These are phyloP conservation scores for Acromyrmex charruanus DNA, from an alignment of 1,140 invertebrate genomes.

Conservation along the genomic window DNA sequence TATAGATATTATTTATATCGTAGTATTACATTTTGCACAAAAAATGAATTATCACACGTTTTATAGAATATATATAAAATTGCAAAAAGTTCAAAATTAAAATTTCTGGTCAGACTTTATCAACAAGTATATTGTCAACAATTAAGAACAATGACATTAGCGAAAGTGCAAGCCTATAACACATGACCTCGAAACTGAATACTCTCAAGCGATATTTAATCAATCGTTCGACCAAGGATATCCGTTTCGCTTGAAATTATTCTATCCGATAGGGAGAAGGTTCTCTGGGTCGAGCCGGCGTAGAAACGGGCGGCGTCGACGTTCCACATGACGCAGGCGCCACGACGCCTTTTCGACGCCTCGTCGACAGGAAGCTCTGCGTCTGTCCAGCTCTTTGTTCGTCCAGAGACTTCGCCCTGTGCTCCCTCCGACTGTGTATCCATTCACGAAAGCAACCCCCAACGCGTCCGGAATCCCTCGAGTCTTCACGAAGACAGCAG, in stretches of 20 bases:
- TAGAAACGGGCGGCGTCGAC: slow-evolving; percentile 65
- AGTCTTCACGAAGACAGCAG: slow-evolving; percentile 16
- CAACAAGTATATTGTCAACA: not conserved
- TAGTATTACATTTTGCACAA: slow-evolving; percentile 8
- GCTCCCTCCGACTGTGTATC: slow-evolving; percentile 59
- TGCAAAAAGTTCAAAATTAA: not conserved
- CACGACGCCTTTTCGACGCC: slow-evolving; percentile 45
- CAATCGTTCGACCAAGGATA: slow-evolving; percentile 23
- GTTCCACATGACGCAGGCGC: slow-evolving; percentile 29
- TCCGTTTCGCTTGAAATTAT: not conserved
- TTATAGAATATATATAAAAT: not conserved
- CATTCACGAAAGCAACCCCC: slow-evolving; percentile 77
- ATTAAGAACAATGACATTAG: not conserved
- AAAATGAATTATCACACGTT: not conserved
- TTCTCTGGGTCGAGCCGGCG: slow-evolving; percentile 75
- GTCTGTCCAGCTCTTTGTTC: slow-evolving; percentile 63
- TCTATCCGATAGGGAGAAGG: slow-evolving; percentile 27
- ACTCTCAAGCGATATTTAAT: slow-evolving; percentile 22
- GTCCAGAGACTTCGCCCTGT: slow-evolving; percentile 65
- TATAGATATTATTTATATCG: not conserved
- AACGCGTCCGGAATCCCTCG: not conserved
- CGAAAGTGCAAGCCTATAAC: not conserved
- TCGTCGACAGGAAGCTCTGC: slow-evolving; percentile 75
- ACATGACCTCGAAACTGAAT: not conserved
- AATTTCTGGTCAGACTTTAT: not conserved